A percentile compares a stretch with the other conserved stretches of the same genome.
These are phyloP conservation scores for Bombus confusus DNA, from an alignment of 1,140 invertebrate species.

Conservation along the genomic window DNA sequence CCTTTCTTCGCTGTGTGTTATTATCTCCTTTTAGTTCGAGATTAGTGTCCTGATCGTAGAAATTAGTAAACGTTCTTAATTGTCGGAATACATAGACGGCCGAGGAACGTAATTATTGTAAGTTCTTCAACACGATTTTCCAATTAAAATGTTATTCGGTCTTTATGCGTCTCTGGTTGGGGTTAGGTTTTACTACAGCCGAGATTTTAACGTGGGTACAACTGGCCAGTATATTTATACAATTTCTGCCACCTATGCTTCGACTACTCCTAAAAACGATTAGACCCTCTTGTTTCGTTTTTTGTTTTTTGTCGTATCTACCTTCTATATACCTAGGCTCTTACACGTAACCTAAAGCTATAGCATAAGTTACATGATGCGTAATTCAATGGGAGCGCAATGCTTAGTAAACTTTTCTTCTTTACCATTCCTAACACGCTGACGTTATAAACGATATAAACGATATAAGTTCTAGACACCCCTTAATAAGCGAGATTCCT, in stretches of 20 bases:
- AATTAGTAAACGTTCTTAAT: background rate
- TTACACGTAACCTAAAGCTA: conserved; percentile 10
- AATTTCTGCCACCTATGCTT: too few species aligned
- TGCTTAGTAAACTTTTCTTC: background rate
- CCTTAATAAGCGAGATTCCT: background rate
- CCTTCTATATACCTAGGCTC: background rate
- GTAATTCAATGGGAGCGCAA: background rate
- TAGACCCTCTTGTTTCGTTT: too few species aligned
- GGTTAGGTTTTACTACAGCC: too few species aligned
- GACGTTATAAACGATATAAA: background rate
- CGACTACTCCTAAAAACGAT: background rate
- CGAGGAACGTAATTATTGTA: background rate
- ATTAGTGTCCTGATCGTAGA: background rate
- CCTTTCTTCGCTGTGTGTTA: background rate
- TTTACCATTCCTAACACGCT: background rate
- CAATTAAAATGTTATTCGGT: background rate
- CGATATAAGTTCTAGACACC: background rate
- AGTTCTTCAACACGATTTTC: background rate
- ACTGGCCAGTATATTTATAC: background rate
- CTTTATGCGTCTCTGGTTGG: too few species aligned
- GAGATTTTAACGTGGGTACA: background rate
- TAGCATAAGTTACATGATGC: background rate
- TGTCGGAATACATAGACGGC: background rate
- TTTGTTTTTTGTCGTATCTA: too few species aligned
- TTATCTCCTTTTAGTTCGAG: background rate